Conservation (phyloP, 2,797 vertebrate species). For the Orestias chungarensis region DNA sequence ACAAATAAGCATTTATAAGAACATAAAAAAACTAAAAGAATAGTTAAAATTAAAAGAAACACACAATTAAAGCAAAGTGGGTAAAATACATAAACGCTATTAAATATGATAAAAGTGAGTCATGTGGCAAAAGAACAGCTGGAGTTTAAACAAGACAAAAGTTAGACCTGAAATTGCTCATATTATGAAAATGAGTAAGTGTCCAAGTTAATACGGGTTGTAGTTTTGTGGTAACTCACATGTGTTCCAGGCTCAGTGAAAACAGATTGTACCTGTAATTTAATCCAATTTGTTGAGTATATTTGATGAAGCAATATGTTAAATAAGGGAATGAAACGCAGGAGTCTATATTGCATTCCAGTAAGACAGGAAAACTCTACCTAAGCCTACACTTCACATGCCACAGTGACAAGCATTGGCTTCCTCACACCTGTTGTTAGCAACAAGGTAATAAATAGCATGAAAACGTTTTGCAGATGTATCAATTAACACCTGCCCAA, state of each 20-base stretch:
- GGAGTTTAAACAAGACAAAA: neutral
- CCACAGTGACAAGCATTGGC: constrained; percentile 2
- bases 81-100: neutral
- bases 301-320: neutral
- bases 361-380: neutral
- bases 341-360: neutral
- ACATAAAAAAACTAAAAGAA: neutral
- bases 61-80: neutral
- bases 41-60: neutral
- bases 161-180: constrained; percentile 11
- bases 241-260: constrained; percentile 1
- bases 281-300: constrained; percentile 12
- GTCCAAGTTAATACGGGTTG: constrained; percentile 6
- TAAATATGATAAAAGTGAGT: constrained; percentile 10
- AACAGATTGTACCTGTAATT: constrained; percentile 7
- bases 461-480: neutral
- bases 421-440: neutral
- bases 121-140: constrained; percentile 1
- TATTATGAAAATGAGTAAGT: constrained; percentile 14
- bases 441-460: constrained; percentile 7
- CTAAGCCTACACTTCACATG: neutral
- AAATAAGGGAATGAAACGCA: constrained; percentile 3
- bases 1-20: neutral
- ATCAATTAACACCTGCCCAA: constrained; percentile 6
- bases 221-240: constrained; percentile 13